These are phyloP conservation scores for Hippotragus niger DNA, from an alignment of 2,113 vertebrate genomes.

Conservation along the genomic window DNA sequence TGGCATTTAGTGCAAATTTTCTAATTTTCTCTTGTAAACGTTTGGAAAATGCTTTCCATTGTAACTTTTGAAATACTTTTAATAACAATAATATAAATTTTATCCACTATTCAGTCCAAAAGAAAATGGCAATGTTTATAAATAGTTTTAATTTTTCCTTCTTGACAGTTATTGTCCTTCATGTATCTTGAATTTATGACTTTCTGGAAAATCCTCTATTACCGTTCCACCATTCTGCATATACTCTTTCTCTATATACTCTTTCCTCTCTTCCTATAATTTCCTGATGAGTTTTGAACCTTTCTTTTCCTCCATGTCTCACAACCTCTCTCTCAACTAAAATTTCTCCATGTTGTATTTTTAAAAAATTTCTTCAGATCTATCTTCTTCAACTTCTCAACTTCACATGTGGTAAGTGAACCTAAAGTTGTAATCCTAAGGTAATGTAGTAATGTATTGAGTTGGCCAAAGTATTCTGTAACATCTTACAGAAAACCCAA, in stretches of 20 bases:
- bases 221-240: neutral
- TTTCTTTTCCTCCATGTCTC: neutral
- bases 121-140: neutral
- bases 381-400: neutral
- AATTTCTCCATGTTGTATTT: neutral
- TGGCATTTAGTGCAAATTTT: neutral
- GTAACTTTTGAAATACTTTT: neutral
- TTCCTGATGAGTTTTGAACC: neutral
- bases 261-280: neutral
- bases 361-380: neutral
- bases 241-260: neutral
- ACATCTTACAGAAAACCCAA: neutral
- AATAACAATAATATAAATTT: neutral
- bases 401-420: neutral
- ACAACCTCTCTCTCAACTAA: neutral
- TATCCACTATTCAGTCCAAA: neutral
- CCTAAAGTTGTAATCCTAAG: neutral
- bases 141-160: neutral
- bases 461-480: neutral
- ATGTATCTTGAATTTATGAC: neutral
- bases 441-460: neutral
- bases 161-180: neutral
- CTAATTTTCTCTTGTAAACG: neutral
- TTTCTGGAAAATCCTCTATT: neutral
- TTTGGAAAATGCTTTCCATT: neutral